Base-by-base conservation (phyloP, 2,113 vertebrate genomes). In the Triplophysa siluroides region DNA sequence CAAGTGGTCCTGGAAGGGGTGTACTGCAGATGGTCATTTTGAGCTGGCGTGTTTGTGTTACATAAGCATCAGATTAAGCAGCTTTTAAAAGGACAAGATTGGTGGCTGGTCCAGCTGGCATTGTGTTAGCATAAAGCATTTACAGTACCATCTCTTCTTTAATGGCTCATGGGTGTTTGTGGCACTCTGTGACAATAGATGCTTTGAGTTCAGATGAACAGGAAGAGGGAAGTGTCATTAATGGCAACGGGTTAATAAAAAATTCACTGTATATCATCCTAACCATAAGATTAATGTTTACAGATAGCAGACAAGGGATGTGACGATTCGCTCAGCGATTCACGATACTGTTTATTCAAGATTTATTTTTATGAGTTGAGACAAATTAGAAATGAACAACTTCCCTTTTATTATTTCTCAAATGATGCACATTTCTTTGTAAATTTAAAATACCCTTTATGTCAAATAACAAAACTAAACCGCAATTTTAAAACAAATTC, bases 21-120 rank as follows among this genome's bases (percentile, higher is more conserved):
- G 79, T 70, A 79, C 65, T 54, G 76, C 62, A 14, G 77, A 78
- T 76, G 76, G 26, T 74, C 78, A 67, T 76, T 83, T 83, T 71
- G 60, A 81, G 66, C 47, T 56, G 70, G 41, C 76, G 54, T 56
- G 86, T 63, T 78, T 74, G 78, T 70, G 81, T 92, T 89, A 87
- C 68, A 24, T 89, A 91, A 92, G 56, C 47, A 81, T 61, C 73
- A 26, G 29, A 61, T 79, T 91, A 91, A 92, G 87, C 88, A 86
- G 89, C 88, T 91, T 89, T 88, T 83, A 38, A 18, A 54, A 24
- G 58, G 63, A 47, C 64, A 60, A 78, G 70, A 81, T 76, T 79
- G 71, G 52, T 50, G 41, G 71, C 38, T 67, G 58, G 19, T 43
- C 70, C 69, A 29, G 70, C 81, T 78, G 79, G 69, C 68, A 79